These are phyloP conservation scores for Tetragnatha versicolor DNA, from an alignment of 1,140 invertebrate genomes.

Conservation along the genomic window DNA sequence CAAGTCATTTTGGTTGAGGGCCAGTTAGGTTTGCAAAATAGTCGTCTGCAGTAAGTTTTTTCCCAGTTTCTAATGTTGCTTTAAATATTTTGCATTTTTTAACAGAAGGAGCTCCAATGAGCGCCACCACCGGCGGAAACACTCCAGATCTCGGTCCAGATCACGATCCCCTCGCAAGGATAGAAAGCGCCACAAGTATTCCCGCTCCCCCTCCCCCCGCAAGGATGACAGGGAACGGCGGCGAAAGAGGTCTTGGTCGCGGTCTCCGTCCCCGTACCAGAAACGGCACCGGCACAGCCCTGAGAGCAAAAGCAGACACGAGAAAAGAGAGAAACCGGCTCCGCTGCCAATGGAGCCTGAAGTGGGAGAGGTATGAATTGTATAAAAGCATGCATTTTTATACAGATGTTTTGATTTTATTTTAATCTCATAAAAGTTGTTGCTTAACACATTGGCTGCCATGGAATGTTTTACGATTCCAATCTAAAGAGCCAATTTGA, in stretches of 20 bases:
- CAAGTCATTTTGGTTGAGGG: too few relatives aligned
- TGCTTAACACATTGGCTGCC: too few relatives aligned
- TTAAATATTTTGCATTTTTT: too few relatives aligned
- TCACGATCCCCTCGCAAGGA: conserved; percentile 4
- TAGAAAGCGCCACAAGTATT: background rate
- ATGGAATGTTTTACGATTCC: background rate
- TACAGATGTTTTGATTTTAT: too few relatives aligned
- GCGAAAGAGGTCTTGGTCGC: conserved; percentile 54
- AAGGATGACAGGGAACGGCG: conserved; percentile 28
- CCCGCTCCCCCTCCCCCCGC: conserved; percentile 21
- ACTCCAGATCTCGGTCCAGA: conserved; percentile 14
- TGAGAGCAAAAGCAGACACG: conserved; percentile 12
- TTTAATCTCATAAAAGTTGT: too few relatives aligned
- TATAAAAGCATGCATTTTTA: too few relatives aligned
- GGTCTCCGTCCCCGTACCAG: conserved; percentile 42
- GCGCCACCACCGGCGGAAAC: too few relatives aligned
- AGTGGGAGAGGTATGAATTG: conserved; percentile 60
- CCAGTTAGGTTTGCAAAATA: too few relatives aligned
- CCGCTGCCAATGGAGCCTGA: conserved; percentile 56
- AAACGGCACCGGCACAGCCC: background rate
- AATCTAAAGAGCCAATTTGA: too few relatives aligned
- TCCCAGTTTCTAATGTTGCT: too few relatives aligned
- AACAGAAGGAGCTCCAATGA: too few relatives aligned
- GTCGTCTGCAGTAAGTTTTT: too few relatives aligned
- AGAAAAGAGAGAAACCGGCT: conserved; percentile 35